These are phyloP conservation scores for Aegithalos caudatus DNA, from an alignment of 2,113 vertebrate species.

Conservation along the genomic window DNA sequence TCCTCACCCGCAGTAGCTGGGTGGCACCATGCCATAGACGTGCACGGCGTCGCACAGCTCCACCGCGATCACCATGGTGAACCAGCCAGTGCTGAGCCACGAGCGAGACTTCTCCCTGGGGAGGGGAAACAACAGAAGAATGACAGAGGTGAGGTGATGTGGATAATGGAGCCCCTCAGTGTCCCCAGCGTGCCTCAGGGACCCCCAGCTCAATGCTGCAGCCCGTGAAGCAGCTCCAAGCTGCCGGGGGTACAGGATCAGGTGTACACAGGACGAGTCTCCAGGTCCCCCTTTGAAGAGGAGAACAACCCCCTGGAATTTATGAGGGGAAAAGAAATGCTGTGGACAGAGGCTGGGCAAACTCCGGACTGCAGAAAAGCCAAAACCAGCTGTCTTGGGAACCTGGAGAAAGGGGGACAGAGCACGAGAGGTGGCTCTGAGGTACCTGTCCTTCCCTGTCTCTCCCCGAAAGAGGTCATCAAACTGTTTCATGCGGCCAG, in stretches of 20 bases:
- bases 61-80: conserved; percentile 96
- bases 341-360: no score
- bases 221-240: background rate
- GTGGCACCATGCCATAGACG: conserved; percentile 96
- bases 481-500: conserved; percentile 86
- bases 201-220: background rate
- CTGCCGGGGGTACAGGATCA: no score
- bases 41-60: conserved; percentile 92
- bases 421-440: background rate
- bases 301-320: no score
- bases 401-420: background rate
- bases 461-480: conserved; percentile 89
- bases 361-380: no score
- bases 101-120: conserved; percentile 90
- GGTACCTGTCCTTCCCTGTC: conserved; percentile 91
- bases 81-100: conserved; percentile 98
- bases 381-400: background rate
- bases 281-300: no score
- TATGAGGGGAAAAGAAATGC: no score
- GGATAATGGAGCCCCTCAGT: accelerated
- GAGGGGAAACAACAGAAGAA: background rate
- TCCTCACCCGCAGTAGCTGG: conserved; percentile 88
- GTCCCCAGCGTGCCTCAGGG: background rate
- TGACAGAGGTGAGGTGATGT: accelerated
- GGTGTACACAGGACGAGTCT: no score